Evolutionary conservation across 2,797 vertebrate species (phyloP).

Genomic region (Neopelma chrysocephalum): DNA sequence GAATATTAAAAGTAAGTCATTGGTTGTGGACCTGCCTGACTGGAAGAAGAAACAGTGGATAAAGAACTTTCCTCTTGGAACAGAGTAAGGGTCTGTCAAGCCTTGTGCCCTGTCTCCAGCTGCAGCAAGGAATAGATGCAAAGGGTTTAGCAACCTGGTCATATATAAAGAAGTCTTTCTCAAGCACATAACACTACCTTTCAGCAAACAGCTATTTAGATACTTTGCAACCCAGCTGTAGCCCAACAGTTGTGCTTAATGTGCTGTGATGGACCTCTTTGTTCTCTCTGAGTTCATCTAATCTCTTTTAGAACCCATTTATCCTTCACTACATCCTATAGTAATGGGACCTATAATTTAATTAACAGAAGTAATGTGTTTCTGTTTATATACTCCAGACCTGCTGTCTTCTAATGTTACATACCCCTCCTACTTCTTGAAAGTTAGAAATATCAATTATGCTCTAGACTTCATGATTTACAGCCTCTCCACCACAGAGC

Average conservation of each 20-base stretch:
- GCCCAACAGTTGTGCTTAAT: neutral
- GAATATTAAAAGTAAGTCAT: neutral
- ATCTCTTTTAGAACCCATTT: neutral
- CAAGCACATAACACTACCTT: neutral
- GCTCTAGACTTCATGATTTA: neutral
- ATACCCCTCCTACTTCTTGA: neutral
- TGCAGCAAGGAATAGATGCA: neutral
- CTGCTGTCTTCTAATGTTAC: neutral
- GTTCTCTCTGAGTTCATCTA: neutral
- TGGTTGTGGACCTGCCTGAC: neutral
- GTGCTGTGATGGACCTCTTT: neutral
- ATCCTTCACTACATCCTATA: neutral
- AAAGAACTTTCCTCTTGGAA: neutral
- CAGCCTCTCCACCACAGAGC: neutral
- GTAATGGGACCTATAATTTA: slow-evolving; percentile 5
- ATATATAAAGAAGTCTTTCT: neutral
- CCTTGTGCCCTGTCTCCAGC: neutral
- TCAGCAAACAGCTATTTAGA: neutral
- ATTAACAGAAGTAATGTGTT: neutral
- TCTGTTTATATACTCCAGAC: slow-evolving; percentile 5
- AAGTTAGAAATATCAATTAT: neutral
- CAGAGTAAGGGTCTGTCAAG: neutral
- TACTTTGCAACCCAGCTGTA: neutral
- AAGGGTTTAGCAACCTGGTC: neutral
- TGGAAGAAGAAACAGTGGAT: neutral